phyloP scores from a whole-genome alignment of 2,888 invertebrate genomes.

The Gastracanthus pulcherrimus region DNA sequence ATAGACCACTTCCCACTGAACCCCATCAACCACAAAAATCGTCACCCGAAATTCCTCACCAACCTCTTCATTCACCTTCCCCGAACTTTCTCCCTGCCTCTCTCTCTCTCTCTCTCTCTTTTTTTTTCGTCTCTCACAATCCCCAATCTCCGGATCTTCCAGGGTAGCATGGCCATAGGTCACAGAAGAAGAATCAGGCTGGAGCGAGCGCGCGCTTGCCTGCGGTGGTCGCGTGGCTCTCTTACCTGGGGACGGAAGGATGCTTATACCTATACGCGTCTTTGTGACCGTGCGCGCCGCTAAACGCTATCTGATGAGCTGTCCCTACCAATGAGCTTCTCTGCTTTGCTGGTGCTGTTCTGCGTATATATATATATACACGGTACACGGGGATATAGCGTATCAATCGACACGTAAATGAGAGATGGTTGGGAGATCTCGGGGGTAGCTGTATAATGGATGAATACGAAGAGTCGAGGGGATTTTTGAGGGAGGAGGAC shows the following conservation, averaged over 20 bases:
- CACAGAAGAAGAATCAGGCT: neutral
- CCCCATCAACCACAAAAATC: neutral
- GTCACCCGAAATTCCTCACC: neutral
- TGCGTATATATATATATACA: too few relatives aligned
- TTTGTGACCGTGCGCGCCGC: constrained; percentile 58
- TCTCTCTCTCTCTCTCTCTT: neutral
- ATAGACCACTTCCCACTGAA: neutral
- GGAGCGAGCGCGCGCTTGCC: too few relatives aligned
- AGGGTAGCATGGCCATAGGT: neutral
- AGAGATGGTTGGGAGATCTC: constrained; percentile 2
- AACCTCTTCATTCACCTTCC: constrained; percentile 1
- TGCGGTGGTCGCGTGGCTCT: constrained; percentile 74
- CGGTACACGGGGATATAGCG: neutral
- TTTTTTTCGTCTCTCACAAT: neutral
- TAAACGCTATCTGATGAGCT: constrained; percentile 75
- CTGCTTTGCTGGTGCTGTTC: neutral
- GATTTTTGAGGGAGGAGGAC: neutral
- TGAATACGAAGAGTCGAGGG: neutral
- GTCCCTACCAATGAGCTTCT: constrained; percentile 68
- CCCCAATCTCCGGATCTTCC: neutral
- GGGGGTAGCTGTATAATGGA: neutral
- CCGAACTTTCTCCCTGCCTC: neutral
- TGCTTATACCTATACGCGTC: constrained; percentile 22
- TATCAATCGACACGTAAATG: constrained; percentile 27
- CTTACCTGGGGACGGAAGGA: constrained; percentile 56